Base-by-base conservation (phyloP, 2,113 vertebrate genomes). In the Scolopax mira region DNA sequence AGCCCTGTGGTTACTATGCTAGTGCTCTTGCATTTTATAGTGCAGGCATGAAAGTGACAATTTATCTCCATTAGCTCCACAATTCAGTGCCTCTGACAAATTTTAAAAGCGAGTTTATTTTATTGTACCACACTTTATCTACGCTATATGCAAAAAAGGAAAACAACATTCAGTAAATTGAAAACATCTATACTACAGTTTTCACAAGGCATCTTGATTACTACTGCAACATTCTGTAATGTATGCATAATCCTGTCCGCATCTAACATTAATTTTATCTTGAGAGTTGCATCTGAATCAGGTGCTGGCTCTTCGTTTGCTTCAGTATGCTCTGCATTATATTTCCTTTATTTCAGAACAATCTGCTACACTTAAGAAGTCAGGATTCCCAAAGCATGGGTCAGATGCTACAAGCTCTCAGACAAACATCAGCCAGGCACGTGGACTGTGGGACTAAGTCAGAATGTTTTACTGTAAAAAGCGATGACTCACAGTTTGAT, bases 11-110 rank as follows among this genome's bases (percentile, higher is more conserved):
- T 95, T 94, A 88, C 88, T 83, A 74, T 15, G 12, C 84, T 91
- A 90, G 24, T 92, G 71, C 44, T 84, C 94, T 84, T 85, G 78
- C 86, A 93, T 91, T 96, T 95, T 84, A 90, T 52, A 89, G 52
- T 17, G 16, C 77, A 62, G 80, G 93, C 81, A 77, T 28, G 79
- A 46, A 72, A 95, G 64, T 48, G 84, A 94, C 35, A 65, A 41
- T 91, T 89, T 79, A 61, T 84, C 91, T 78, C 31, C 35, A 66
- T 83, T 83, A 93, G 79, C 51, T 83, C 70, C 77, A n/a, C 61
- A 88, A 95, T 30, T 58, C 18, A 81, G 18, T 71, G 21, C 41
- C 37, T 84, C n/a, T 31, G 46, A 49, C 39, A 92, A 81, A 83
- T 75, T 93, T 89, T 93, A 66, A 65, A 89, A 88, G 37, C 19